These are phyloP conservation scores for Drosophila gaucha DNA, from an alignment of 2,888 invertebrate species.

Conservation along the genomic window DNA sequence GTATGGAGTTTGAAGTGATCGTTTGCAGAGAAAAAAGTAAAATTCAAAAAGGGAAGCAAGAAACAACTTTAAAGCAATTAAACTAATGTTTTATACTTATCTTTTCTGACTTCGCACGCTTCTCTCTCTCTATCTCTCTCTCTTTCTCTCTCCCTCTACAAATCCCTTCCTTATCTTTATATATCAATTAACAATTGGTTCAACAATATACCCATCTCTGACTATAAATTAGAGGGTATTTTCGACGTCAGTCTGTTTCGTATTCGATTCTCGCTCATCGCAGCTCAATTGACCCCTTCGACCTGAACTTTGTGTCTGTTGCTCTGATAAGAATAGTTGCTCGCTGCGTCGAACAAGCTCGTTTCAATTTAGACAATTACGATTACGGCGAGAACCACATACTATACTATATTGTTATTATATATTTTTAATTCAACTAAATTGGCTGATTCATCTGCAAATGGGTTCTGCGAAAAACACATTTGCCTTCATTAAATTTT, in stretches of 20 bases:
- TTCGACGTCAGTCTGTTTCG: constrained; percentile 49
- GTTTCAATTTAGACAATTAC: constrained; percentile 75
- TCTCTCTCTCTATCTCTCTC: background rate
- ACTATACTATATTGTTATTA: constrained; percentile 34
- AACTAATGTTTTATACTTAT: too few species aligned
- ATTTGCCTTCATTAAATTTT: constrained; percentile 20
- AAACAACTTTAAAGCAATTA: too few species aligned
- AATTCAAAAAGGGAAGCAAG: too few species aligned
- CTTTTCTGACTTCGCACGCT: background rate
- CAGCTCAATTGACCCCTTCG: constrained; percentile 64
- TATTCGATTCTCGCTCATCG: constrained; percentile 20
- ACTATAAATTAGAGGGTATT: constrained; percentile 4
- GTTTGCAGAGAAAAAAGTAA: background rate
- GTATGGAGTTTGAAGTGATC: background rate
- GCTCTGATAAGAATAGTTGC: constrained; percentile 42
- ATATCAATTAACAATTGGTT: too few species aligned
- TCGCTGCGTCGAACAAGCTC: constrained; percentile 34
- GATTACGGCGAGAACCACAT: constrained; percentile 40
- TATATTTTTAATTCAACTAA: constrained; percentile 60
- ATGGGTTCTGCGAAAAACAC: constrained; percentile 38
- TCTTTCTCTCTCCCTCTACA: background rate
- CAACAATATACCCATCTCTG: background rate
- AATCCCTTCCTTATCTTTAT: too few species aligned
- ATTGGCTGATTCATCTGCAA: constrained; percentile 71
- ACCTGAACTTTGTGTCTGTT: constrained; percentile 56